These are phyloP conservation scores for Loris lydekkerianus DNA, from an alignment of 2,797 vertebrate species.

Conservation along the genomic window DNA sequence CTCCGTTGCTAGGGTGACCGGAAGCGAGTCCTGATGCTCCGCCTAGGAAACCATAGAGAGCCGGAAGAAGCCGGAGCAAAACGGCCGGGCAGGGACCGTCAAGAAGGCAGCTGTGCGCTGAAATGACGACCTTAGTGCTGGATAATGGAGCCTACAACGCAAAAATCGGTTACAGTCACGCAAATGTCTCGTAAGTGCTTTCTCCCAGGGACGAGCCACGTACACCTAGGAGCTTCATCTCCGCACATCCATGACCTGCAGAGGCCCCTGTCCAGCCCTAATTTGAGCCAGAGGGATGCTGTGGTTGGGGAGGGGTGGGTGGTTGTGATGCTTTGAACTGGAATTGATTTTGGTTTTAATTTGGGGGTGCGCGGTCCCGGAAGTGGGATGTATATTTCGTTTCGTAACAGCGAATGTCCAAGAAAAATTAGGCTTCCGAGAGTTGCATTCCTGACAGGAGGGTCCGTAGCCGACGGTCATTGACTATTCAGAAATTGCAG, in stretches of 20 bases:
- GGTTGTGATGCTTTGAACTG: neutral
- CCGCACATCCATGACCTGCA: neutral
- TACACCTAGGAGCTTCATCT: neutral
- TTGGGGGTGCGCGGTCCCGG: neutral
- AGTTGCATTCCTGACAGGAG: neutral
- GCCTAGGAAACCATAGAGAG: slow-evolving; percentile 70
- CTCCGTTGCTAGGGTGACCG: slow-evolving; percentile 70
- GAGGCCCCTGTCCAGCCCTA: accelerated
- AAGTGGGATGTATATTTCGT: slow-evolving; percentile 14
- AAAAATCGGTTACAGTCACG: slow-evolving; percentile 96
- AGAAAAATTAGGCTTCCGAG: neutral
- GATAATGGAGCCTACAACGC: slow-evolving; percentile 97
- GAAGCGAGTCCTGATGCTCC: neutral
- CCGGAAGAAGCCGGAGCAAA: slow-evolving; percentile 75
- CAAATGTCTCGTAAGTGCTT: slow-evolving; percentile 93
- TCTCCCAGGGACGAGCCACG: neutral
- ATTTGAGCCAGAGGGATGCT: neutral
- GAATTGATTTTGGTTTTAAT: neutral
- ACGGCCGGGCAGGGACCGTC: neutral
- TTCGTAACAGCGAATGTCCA: slow-evolving; percentile 35
- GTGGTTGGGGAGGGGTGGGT: too few species aligned
- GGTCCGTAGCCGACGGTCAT: neutral
- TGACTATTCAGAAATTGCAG: neutral
- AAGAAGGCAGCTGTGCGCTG: accelerated
- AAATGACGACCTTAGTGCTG: slow-evolving; percentile 95